Base-by-base conservation (phyloP, 2,888 invertebrate species). In the Pristionchus exspectatus region DNA sequence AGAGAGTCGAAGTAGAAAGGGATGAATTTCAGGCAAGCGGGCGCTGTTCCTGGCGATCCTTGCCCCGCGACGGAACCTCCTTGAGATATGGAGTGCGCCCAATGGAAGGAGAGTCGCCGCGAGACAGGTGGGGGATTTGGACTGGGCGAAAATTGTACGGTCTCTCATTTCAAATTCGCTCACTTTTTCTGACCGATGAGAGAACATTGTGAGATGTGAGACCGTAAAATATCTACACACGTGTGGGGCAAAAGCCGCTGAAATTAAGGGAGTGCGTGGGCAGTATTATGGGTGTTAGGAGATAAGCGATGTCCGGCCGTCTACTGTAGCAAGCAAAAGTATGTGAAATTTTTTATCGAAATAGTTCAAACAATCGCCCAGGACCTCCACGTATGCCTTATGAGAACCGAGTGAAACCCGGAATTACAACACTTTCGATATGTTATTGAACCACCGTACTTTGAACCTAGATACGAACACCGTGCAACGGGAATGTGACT, bases 11-110 rank as follows among this genome's bases (percentile, higher is more conserved):
- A 24, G 3, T 24, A 2, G n/a, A 63, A 10, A 10, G 1, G 63
- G 24, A 72, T 72, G 14, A 7, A 18, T 1, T 77, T 16, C 33
- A 44, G 87, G 69, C 21, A 87, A 44, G 14, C 59, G 90, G 16
- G 87, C 89, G 12, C 96, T 97, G 85, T 98, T 98, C 95, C 96
- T 98, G 89, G 97, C 97, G 3, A 97, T 99, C 91, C 98, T 98
- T 95, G 97, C 98, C 16, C 97, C 98, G 0, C 97, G 97, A 92
- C 97, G 98, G 95, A 98, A 98, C 33, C 96, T 98, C 10, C 96
- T 98, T 89, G 98, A 96, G 95, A 83, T 89, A 24, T 89, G 89
- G 89, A 89, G 89, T 54, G 83, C 83, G 16, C 89, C 89, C 63
- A 89, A 89, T 83, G 89, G 89, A 66, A 63, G 89, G 50, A 81